Percentiles rank a stretch among this genome's conserved stretches.
Conservation (phyloP, 2,888 invertebrate species). For the Ornithoptera alexandrae region DNA sequence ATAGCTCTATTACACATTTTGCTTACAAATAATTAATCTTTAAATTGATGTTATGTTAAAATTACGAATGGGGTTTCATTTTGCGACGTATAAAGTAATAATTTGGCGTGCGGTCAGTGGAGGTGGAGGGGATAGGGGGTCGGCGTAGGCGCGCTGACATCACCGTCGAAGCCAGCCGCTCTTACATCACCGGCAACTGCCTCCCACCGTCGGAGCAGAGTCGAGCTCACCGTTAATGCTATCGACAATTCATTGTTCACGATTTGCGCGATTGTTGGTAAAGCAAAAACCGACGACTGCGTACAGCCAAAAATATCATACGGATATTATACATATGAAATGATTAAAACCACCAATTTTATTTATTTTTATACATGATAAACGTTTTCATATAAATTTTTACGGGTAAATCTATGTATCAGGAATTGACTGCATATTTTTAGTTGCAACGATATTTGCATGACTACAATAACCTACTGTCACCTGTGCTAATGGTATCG, state of each 20-base stretch:
- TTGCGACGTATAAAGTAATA: conserved; percentile 32
- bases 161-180: conserved; percentile 73
- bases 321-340: background rate
- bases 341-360: too few species aligned
- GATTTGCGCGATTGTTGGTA: conserved; percentile 29
- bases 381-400: too few species aligned
- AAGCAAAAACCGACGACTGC: conserved; percentile 6
- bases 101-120: conserved; percentile 50
- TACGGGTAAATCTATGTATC: too few species aligned
- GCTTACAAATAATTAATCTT: background rate
- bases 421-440: background rate
- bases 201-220: conserved; percentile 45
- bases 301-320: background rate
- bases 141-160: conserved; percentile 75
- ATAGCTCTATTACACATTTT: background rate
- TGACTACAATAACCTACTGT: background rate
- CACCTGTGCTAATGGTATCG: conserved; percentile 21
- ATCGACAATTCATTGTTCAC: conserved; percentile 35
- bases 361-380: too few species aligned
- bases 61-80: conserved; percentile 8
- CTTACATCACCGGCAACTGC: conserved; percentile 75
- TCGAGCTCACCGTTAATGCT: conserved; percentile 44
- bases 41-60: background rate
- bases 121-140: conserved; percentile 44
- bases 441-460: conserved; percentile 5